Base-by-base conservation (phyloP, 2,113 vertebrate species). In the Neodon shergylaensis region DNA sequence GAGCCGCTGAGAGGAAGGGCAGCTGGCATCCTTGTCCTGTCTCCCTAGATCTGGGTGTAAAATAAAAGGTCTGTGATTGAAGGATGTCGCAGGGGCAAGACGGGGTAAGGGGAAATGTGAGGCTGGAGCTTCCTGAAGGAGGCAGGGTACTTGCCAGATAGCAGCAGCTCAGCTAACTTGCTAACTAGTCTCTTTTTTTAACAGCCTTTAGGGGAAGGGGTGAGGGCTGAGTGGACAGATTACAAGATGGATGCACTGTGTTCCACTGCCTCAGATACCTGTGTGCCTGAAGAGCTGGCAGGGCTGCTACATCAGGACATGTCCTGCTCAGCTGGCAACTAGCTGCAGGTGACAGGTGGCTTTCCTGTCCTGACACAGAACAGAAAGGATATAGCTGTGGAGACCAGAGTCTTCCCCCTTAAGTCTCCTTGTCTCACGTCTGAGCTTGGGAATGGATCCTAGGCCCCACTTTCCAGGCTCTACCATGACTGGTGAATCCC, bases 11-110 rank as follows among this genome's bases (percentile, higher is more conserved):
- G 58, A 58, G 58, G 54, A 58, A 58, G 54, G 17, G 17, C 54
- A 58, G 54, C 54, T 58, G 54, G 17, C 54, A 58, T 58, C 83
- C 84, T 36, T 36, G 19, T 47, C 3, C 2, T 12, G 19, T 16
- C 24, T 61, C 52, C 21, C 28, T 14, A 66, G 52, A 61, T 4
- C 31, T 73, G 94, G n/a, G n/a, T 47, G 65, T 13, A 36, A n/a
- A 17, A 44, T 22, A 22, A 52, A 88, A 78, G 26, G 36, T 13
- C 22, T 4, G 58, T 36, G 68, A 31, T 14, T 39, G 12, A 28
- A 26, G 54, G 36, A 39, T 68, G 65, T 68, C 6, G 3, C 7
- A 2, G 8, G 49, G 26, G 11, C 1, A 0, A 0, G 19, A 7
- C 26, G 13, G 36, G 31, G 47, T 58, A 8, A 12, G 66, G 74